Evolutionary conservation across 1,140 invertebrate genomes (phyloP).

Genomic region (Brachionus rotundiformis): DNA sequence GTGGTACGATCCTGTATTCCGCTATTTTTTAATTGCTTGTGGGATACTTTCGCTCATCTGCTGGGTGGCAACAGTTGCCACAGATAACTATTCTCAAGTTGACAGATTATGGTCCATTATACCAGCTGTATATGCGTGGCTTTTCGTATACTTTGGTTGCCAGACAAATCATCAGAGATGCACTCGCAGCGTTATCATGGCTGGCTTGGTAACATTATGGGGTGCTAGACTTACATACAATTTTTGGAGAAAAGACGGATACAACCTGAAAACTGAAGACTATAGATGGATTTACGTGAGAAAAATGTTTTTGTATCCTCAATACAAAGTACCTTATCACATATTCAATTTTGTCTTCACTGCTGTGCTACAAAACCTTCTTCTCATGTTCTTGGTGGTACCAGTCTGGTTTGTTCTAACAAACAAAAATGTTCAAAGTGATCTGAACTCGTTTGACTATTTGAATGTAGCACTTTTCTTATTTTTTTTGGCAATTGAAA

Average conservation of each 20-base stretch:
- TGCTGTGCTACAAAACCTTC: conserved; percentile 30
- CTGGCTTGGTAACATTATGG: conserved; percentile 3
- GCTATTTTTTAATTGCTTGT: neutral
- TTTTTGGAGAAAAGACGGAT: conserved; percentile 47
- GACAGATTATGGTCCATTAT: conserved; percentile 49
- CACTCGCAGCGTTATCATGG: neutral
- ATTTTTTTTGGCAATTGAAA: neutral
- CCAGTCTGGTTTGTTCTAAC: conserved; percentile 40
- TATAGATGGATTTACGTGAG: conserved; percentile 43
- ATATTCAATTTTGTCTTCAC: conserved; percentile 46
- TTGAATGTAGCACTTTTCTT: neutral
- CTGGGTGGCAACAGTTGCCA: conserved; percentile 14
- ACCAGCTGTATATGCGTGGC: conserved; percentile 27
- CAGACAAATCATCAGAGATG: neutral
- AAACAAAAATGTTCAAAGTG: neutral
- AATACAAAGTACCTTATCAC: conserved; percentile 33
- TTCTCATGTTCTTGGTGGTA: conserved; percentile 26
- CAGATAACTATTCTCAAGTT: conserved; percentile 48
- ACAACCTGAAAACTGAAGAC: conserved; percentile 18
- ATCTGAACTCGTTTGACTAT: neutral
- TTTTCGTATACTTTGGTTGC: neutral
- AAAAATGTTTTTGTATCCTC: conserved; percentile 47
- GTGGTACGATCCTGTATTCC: neutral
- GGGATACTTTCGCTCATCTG: neutral
- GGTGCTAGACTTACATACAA: conserved; percentile 31